Base-by-base conservation (phyloP, 2,797 vertebrate genomes). In the Acanthopagrus latus region DNA sequence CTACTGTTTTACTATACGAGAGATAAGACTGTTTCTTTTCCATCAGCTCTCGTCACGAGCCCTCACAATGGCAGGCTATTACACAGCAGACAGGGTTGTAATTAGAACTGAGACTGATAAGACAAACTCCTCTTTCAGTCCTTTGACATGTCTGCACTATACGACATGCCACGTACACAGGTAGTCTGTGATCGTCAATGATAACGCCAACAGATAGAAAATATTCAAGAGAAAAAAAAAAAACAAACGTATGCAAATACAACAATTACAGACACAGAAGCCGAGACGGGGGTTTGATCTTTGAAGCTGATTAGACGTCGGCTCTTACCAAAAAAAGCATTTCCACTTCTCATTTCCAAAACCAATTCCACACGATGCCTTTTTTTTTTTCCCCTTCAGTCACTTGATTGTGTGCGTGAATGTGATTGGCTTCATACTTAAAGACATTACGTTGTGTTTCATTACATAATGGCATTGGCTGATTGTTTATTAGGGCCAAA, bases 401-500 rank as follows among this genome's bases (percentile, higher is more conserved):
- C 80, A 82, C 78, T 88, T 90, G 89, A 93, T 93, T 91, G 90
- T 80, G 72, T 81, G 78, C 64, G 41, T 88, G 81, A 83, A 87
- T 91, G 89, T 82, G 86, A 93, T 87, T 88, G 89, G 86, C 78
- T 92, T 91, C 84, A 91, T 92, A 93, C 93, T 93, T 90, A 90
- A 91, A 86, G 84, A 89, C 86, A 93, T 91, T 91, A 91, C 65
- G 29, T 56, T 85, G 89, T 82, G 88, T 91, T 93, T 90, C 86
- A 94, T 93, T 94, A 91, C 87, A 92, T 90, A 89, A 90, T 91
- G 81, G 81, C 80, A 89, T 76, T 63, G 88, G 88, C 64, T 67
- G 81, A 92, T 94, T 93, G 92, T 93, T 94, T 92, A 93, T 95
- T 91, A 93, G 85, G 81, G 73, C 82, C 67, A 6, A 86, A 94